Base-by-base conservation (phyloP, 2,888 invertebrate genomes). In the Teleogryllus oceanicus region DNA sequence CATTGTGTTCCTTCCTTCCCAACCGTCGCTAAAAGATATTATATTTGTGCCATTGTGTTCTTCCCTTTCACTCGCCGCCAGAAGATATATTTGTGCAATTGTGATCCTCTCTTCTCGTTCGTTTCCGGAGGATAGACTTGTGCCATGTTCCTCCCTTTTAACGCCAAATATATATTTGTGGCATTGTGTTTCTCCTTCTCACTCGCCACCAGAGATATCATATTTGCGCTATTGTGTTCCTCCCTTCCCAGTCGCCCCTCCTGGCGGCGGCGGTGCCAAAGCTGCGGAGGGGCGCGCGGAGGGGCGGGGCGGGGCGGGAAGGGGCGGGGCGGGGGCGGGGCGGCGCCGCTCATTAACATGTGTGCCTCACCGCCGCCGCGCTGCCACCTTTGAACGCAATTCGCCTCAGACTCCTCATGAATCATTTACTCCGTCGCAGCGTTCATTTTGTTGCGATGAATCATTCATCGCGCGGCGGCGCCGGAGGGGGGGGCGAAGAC, bases 341-440 rank as follows among this genome's bases (percentile, higher is more conserved):
- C 16, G 62, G n/a, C 62, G 0, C 62, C 62, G n/a, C 62, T 62
- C 62, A 62, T 62, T 62, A 62, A 62, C 62, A n/a, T 62, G 62
- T 62, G 62, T 62, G 62, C 62, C 62, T 62, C 62, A 62, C 62
- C n/a, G n/a, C 62, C n/a, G 62, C 62, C n/a, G n/a, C 62, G n/a
- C 62, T 16, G 12, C 62, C n/a, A 62, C 62, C 62, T 62, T 62
- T 62, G 62, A 62, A n/a, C 62, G n/a, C 62, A 62, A 62, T 13
- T 62, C 62, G 8, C 62, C 62, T n/a, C 16, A n/a, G n/a, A 62
- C n/a, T 62, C 62, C 62, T 62, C 62, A 62, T 62, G 62, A 62
- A 62, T 62, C 62, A 62, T 62, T 62, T 62, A 62, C 62, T n/a
- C 3, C 62, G 13, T n/a, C n/a, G 62, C 62, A 62, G 62, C n/a